Evolutionary conservation across 2,888 invertebrate genomes (phyloP).

Genomic region (Trissonchulus latispiculum): DNA sequence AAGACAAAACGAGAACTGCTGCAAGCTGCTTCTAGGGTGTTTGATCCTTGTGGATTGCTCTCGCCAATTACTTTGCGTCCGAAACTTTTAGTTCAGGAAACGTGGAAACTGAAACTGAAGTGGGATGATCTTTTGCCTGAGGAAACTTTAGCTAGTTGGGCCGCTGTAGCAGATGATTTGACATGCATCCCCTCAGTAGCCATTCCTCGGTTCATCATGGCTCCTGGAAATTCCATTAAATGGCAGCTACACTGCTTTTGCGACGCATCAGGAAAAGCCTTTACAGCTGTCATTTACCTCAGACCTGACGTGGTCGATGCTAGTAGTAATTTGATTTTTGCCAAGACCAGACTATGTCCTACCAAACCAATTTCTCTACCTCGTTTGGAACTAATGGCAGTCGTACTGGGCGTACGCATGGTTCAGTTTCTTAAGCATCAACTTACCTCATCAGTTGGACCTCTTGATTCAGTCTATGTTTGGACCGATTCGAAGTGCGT

Average conservation of each 20-base stretch:
- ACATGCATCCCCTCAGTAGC: neutral
- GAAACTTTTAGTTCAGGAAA: slow-evolving; percentile 3
- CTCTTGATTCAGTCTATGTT: slow-evolving; percentile 14
- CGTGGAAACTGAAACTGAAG: slow-evolving; percentile 10
- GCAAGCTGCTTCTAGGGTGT: slow-evolving; percentile 4
- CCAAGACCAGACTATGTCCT: slow-evolving; percentile 30
- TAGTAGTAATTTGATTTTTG: slow-evolving; percentile 21
- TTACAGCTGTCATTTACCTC: slow-evolving; percentile 29
- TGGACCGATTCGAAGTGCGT: slow-evolving; percentile 30
- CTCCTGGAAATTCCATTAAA: neutral
- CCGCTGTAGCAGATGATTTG: neutral
- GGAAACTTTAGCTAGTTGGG: neutral
- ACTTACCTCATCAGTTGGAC: slow-evolving; percentile 25
- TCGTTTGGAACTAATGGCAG: slow-evolving; percentile 13
- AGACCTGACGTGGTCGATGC: neutral
- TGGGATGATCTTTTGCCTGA: slow-evolving; percentile 8
- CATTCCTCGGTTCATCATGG: neutral
- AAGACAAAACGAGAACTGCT: neutral
- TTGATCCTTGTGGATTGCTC: slow-evolving; percentile 12
- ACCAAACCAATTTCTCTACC: slow-evolving; percentile 30
- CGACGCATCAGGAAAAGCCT: slow-evolving; percentile 32
- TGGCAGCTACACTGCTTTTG: slow-evolving; percentile 16
- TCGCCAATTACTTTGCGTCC: neutral
- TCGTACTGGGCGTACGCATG: slow-evolving; percentile 24
- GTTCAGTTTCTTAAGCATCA: slow-evolving; percentile 24